Evolutionary conservation across 2,888 invertebrate species (phyloP).

Genomic region (Tholera decimalis): DNA sequence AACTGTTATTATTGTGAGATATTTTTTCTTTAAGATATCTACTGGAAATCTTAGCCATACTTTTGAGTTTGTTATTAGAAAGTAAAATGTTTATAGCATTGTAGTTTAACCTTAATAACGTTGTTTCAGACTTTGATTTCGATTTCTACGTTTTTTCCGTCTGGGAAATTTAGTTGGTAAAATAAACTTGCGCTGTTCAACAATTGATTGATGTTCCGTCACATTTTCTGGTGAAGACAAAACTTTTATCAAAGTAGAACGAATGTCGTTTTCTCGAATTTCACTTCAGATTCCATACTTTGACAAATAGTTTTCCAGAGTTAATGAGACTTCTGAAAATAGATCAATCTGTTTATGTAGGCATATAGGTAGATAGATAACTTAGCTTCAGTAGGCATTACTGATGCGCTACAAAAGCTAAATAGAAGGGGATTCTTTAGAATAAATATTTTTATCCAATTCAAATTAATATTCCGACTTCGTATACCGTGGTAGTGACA

Average conservation of each 20-base stretch:
- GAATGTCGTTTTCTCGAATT: slow-evolving; percentile 4
- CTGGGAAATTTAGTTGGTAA: background rate
- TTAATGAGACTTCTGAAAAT: slow-evolving; percentile 3
- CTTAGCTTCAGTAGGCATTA: too few species aligned
- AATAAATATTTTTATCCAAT: background rate
- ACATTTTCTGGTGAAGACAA: background rate
- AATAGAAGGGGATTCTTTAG: background rate
- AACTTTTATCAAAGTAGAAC: slow-evolving; percentile 12
- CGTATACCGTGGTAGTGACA: slow-evolving; percentile 2
- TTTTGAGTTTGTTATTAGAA: background rate
- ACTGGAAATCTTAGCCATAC: background rate
- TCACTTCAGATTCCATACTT: slow-evolving; percentile 3
- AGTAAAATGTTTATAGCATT: background rate
- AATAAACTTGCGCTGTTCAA: background rate
- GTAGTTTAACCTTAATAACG: background rate
- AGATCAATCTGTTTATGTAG: background rate
- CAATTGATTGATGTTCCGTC: slow-evolving; percentile 22
- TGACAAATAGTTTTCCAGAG: slow-evolving; percentile 1
- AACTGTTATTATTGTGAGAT: too few species aligned
- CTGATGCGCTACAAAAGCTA: too few species aligned
- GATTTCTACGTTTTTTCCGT: background rate
- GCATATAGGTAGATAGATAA: background rate
- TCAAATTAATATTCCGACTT: slow-evolving; percentile 4
- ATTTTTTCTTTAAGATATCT: too few species aligned
- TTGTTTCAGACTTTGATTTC: background rate